phyloP scores from a whole-genome alignment of 2,797 vertebrate species.

The Coluber constrictor region DNA sequence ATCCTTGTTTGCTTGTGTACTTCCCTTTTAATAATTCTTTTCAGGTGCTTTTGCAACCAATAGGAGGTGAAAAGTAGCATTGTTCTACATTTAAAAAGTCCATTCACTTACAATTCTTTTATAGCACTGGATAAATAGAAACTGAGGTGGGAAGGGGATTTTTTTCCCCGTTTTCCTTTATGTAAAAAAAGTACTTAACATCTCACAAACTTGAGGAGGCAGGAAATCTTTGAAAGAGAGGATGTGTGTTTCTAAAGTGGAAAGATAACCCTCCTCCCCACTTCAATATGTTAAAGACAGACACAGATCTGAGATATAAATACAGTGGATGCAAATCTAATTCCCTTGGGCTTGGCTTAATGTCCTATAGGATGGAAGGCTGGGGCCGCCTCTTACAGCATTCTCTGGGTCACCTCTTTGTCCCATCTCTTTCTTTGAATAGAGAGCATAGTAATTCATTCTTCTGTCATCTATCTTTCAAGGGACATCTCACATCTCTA shows the following conservation, averaged over 20 bases:
- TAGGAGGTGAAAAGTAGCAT: not conserved
- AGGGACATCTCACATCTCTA: not conserved
- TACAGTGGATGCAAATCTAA: not conserved
- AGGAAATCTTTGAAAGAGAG: not conserved
- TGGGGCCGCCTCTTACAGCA: not conserved
- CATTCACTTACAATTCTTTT: not conserved
- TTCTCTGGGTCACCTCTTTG: not conserved
- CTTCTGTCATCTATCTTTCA: not conserved
- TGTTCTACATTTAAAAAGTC: not conserved
- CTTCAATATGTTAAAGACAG: not conserved
- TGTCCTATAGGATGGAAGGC: not conserved
- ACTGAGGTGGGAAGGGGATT: not conserved
- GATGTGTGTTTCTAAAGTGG: slow-evolving; percentile 1
- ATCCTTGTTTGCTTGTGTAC: not conserved
- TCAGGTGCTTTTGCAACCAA: not conserved
- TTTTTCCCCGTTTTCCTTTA: not conserved
- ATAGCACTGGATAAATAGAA: not conserved
- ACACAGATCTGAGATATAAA: slow-evolving; percentile 15
- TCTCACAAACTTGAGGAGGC: not conserved
- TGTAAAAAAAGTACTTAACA: not conserved
- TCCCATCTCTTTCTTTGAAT: not conserved
- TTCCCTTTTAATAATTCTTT: slow-evolving; percentile 15
- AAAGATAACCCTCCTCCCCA: not conserved
- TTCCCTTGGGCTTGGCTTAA: not conserved
- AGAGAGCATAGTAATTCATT: not conserved